These are phyloP conservation scores for Lasioglossum pauxillum DNA, from an alignment of 2,888 invertebrate species.

Conservation along the genomic window DNA sequence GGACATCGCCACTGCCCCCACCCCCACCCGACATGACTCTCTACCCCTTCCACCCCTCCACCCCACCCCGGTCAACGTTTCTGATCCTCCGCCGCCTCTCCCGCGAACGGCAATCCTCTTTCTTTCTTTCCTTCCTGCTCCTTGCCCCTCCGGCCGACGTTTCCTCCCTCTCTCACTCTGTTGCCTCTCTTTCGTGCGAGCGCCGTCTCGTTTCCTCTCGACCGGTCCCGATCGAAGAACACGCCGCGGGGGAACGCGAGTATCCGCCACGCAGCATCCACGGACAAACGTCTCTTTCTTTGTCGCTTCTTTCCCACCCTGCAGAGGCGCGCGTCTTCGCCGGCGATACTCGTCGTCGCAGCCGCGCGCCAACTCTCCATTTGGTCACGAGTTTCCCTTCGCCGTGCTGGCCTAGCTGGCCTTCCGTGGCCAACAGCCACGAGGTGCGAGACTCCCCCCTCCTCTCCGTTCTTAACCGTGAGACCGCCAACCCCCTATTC, in stretches of 20 bases:
- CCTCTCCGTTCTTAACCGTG: background rate
- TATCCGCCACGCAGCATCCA: slow-evolving; percentile 59
- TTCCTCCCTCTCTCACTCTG: slow-evolving; percentile 6
- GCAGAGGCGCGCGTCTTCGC: slow-evolving; percentile 16
- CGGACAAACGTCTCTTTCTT: slow-evolving; percentile 40
- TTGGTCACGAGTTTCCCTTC: slow-evolving; percentile 64
- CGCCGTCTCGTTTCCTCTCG: slow-evolving; percentile 2
- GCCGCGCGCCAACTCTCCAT: slow-evolving; percentile 49
- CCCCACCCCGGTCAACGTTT: slow-evolving; percentile 45
- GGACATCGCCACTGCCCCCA: slow-evolving; percentile 84
- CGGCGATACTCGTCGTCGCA: slow-evolving; percentile 26
- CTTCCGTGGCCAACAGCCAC: slow-evolving; percentile 51
- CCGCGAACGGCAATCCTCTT: slow-evolving; percentile 60
- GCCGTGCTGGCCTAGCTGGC: slow-evolving; percentile 50
- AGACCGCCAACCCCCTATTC: background rate
- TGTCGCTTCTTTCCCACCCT: slow-evolving; percentile 46
- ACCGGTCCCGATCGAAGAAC: slow-evolving; percentile 15
- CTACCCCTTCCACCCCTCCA: slow-evolving; percentile 57
- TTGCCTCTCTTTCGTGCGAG: background rate
- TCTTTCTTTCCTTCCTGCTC: slow-evolving; percentile 53
- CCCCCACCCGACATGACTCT: slow-evolving; percentile 74
- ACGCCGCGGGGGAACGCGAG: slow-evolving; percentile 23
- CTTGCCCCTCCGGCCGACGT: background rate
- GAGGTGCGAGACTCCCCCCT: slow-evolving; percentile 48
- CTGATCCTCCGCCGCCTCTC: slow-evolving; percentile 49